Conservation (phyloP, 2,888 invertebrate species). For the Erynnis tages region DNA sequence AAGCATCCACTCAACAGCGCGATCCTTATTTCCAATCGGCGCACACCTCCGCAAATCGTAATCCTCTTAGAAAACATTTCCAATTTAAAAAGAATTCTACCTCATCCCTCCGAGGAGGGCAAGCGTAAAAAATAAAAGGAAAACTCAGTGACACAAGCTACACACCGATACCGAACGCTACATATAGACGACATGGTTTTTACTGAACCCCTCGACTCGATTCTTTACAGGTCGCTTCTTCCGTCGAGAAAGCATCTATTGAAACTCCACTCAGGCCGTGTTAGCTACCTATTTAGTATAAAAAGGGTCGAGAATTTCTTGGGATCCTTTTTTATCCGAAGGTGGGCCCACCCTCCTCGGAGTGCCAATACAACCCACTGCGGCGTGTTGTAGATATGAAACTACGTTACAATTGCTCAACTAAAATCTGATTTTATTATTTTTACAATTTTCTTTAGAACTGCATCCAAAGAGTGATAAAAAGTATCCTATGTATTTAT, state of each 20-base stretch:
- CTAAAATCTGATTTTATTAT: no score
- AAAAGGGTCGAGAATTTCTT: constrained; percentile 78
- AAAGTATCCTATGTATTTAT: no score
- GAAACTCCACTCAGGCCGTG: constrained; percentile 81
- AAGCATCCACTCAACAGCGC: constrained; percentile 50
- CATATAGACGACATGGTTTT: constrained; percentile 57
- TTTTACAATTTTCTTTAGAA: no score
- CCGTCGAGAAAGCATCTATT: constrained; percentile 79
- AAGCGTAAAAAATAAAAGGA: constrained; percentile 79
- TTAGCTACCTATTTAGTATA: constrained; percentile 82
- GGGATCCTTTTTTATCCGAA: constrained; percentile 77
- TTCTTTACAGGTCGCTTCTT: constrained; percentile 79
- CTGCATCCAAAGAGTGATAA: no score
- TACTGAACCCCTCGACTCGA: constrained; percentile 63
- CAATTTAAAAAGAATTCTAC: constrained; percentile 81
- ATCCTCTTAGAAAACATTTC: constrained; percentile 82
- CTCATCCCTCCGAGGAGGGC: constrained; percentile 76
- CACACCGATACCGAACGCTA: constrained; percentile 37
- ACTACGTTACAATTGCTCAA: neutral
- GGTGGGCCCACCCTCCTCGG: constrained; percentile 52
- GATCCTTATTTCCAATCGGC: constrained; percentile 65
- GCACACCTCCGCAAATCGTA: constrained; percentile 79
- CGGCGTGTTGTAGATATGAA: constrained; percentile 10
- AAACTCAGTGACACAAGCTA: constrained; percentile 69
- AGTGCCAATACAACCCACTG: constrained; percentile 27